Conservation (phyloP, 2,888 invertebrate species). For the Sinodicranocentrus sp. region DNA sequence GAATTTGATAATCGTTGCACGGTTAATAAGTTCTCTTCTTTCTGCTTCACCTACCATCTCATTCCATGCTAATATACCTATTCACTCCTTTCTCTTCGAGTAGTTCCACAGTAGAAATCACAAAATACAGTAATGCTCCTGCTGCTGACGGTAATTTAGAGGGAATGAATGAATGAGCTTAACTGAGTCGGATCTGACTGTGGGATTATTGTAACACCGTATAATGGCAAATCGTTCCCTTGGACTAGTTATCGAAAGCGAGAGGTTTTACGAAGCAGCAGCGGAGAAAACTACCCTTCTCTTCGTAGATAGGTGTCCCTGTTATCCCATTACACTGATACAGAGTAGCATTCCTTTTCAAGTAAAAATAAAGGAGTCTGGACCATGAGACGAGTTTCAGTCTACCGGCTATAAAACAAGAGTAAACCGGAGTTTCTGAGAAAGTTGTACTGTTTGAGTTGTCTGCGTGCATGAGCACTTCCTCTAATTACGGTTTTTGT, state of each 20-base stretch:
- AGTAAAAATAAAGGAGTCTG: background rate
- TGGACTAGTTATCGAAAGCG: background rate
- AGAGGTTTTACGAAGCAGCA: background rate
- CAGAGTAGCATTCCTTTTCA: conserved; percentile 14
- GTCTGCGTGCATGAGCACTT: background rate
- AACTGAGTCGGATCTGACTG: conserved; percentile 3
- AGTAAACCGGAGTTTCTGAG: background rate
- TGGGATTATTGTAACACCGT: conserved; percentile 8
- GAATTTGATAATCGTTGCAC: background rate
- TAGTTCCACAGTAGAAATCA: background rate
- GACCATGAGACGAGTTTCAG: background rate
- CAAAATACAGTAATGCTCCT: background rate
- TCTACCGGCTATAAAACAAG: background rate
- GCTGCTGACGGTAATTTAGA: conserved; percentile 17
- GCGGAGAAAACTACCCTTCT: background rate
- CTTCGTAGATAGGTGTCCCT: background rate
- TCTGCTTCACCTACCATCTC: background rate
- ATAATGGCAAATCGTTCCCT: conserved; percentile 15
- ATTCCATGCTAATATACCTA: conserved; percentile 5
- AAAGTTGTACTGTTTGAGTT: background rate
- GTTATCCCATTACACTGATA: conserved; percentile 24
- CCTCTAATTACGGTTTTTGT: background rate
- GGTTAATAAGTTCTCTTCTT: background rate
- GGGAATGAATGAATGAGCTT: conserved; percentile 17
- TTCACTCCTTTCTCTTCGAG: background rate